phyloP scores from a whole-genome alignment of 2,888 invertebrate species.

The Pristionchus japonicus region DNA sequence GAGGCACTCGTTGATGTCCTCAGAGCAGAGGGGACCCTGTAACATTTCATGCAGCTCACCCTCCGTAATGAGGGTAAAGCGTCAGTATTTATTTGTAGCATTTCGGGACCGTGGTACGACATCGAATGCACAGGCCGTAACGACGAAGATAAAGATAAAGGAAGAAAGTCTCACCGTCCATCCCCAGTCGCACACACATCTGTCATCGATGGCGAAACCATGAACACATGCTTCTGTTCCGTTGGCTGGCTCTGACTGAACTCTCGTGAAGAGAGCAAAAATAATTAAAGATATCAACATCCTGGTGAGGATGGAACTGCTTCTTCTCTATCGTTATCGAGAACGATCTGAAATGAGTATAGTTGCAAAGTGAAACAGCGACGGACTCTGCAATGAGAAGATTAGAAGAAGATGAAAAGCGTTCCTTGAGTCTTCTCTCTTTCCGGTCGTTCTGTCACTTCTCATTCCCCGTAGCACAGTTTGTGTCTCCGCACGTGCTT shows the following conservation, averaged over 20 bases:
- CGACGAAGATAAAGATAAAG: too few species aligned
- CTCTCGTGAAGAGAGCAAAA: neutral
- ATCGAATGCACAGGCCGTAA: too few species aligned
- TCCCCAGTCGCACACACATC: neutral
- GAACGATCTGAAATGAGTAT: too few species aligned
- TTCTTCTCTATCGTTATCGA: too few species aligned
- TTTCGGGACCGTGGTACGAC: too few species aligned
- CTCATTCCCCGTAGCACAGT: neutral
- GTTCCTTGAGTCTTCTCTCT: neutral
- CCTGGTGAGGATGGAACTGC: too few species aligned
- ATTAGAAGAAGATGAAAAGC: too few species aligned
- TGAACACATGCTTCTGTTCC: neutral
- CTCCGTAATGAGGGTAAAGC: too few species aligned
- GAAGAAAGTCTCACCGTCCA: neutral
- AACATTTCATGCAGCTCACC: conserved; percentile 43
- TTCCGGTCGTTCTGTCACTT: neutral
- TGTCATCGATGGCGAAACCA: neutral
- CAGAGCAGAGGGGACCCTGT: conserved; percentile 83
- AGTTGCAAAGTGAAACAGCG: too few species aligned
- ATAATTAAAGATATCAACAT: neutral
- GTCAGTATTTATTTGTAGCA: too few species aligned
- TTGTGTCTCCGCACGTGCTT: neutral
- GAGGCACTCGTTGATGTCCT: conserved; percentile 82
- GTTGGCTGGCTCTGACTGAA: neutral
- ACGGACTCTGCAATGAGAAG: too few species aligned